These are phyloP conservation scores for Pachyseris speciosa DNA, from an alignment of 64 coral and sea anemone genomes.

Conservation along the genomic window DNA sequence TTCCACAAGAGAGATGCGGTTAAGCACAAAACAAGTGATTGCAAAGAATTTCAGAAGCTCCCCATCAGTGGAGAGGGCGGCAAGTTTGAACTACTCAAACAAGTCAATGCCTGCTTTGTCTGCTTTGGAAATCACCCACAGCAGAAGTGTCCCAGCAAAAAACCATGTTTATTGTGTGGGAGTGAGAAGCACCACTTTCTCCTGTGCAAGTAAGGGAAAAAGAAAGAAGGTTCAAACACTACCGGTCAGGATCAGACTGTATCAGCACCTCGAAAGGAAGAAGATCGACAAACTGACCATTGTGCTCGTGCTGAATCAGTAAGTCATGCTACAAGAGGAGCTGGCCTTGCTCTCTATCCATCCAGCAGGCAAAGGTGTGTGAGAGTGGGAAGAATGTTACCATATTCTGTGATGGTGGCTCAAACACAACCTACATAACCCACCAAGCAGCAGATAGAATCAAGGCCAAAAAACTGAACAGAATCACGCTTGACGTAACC, in stretches of 20 bases:
- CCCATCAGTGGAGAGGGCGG: slow-evolving; percentile 24
- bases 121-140: slow-evolving; percentile 77
- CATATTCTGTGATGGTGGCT: slow-evolving; percentile 62
- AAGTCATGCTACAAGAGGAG: slow-evolving; percentile 9
- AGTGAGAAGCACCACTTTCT: slow-evolving; percentile 62
- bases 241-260: background rate
- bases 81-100: slow-evolving; percentile 78
- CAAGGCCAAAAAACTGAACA: slow-evolving; percentile 37
- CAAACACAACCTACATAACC: slow-evolving; percentile 64
- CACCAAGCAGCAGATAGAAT: slow-evolving; percentile 67
- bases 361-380: slow-evolving; percentile 58
- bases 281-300: background rate
- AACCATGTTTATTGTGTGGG: slow-evolving; percentile 47
- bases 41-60: slow-evolving; percentile 81
- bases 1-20: slow-evolving; percentile 68
- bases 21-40: slow-evolving; percentile 67
- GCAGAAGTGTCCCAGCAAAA: slow-evolving; percentile 57
- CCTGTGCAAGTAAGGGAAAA: slow-evolving; percentile 50
- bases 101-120: slow-evolving; percentile 69
- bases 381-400: slow-evolving; percentile 24
- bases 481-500: slow-evolving; percentile 48
- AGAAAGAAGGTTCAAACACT: slow-evolving; percentile 15
- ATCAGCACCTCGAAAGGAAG: background rate
- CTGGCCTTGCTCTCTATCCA: slow-evolving; percentile 49
- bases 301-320: slow-evolving; percentile 14